Evolutionary conservation across 2,797 vertebrate genomes (phyloP).

Genomic region (Furcifer pardalis): DNA sequence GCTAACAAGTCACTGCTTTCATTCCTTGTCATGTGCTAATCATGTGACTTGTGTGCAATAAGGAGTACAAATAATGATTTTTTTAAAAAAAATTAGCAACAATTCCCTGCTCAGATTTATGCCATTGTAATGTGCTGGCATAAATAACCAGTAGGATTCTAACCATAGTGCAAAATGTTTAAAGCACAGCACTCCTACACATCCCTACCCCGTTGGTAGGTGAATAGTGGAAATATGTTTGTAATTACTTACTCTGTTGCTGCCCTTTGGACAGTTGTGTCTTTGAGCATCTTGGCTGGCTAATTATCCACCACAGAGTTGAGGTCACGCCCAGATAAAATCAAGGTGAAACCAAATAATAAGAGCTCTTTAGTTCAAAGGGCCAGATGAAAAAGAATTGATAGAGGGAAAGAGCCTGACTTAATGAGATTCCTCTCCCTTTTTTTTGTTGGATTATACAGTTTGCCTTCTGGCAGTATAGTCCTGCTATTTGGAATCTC

Average conservation of each 20-base stretch:
- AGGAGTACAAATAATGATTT: too few species aligned
- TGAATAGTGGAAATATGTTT: background rate
- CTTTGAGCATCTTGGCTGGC: background rate
- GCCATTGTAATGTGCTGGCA: too few species aligned
- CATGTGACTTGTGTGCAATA: too few species aligned
- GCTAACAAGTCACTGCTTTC: too few species aligned
- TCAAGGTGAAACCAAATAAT: conserved; percentile 12
- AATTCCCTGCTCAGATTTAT: too few species aligned
- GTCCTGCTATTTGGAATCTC: background rate
- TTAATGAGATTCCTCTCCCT: background rate
- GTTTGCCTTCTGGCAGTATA: background rate
- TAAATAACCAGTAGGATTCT: too few species aligned
- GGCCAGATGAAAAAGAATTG: background rate
- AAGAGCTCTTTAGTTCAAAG: background rate
- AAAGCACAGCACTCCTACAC: background rate
- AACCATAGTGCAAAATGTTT: too few species aligned
- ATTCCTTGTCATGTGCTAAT: too few species aligned
- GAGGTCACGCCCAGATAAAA: conserved; percentile 1
- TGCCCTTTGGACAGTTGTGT: background rate
- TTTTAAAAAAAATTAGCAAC: too few species aligned
- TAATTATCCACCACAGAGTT: conserved; percentile 4
- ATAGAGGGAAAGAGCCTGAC: background rate
- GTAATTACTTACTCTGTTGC: background rate
- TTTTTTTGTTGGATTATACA: too few species aligned
- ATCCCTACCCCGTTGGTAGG: background rate